These are phyloP conservation scores for Bathynomus jamesi DNA, from an alignment of 1,140 invertebrate species.

Conservation along the genomic window DNA sequence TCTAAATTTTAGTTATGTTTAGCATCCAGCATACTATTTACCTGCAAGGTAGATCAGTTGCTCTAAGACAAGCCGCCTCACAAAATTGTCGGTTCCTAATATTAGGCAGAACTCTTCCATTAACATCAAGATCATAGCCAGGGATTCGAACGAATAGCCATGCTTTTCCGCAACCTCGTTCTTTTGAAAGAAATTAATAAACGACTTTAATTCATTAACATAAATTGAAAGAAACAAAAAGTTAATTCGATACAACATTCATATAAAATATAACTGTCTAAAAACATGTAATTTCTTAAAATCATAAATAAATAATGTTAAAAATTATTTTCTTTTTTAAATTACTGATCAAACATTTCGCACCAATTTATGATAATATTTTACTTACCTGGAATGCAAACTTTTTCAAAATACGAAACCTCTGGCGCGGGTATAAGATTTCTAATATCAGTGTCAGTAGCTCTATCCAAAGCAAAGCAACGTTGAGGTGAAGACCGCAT, in stretches of 20 bases:
- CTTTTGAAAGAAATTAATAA: no score
- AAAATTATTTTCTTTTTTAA: no score
- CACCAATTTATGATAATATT: no score
- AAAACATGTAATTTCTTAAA: no score
- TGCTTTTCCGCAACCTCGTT: slow-evolving; percentile 44
- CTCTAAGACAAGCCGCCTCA: slow-evolving; percentile 45
- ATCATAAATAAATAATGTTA: no score
- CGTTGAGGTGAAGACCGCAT: slow-evolving; percentile 38
- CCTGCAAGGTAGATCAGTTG: slow-evolving; percentile 44
- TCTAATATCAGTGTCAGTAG: slow-evolving; percentile 42
- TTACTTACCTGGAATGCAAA: slow-evolving; percentile 42
- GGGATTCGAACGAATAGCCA: slow-evolving; percentile 50
- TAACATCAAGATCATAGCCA: slow-evolving; percentile 45
- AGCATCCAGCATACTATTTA: no score
- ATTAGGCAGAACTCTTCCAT: slow-evolving; percentile 43
- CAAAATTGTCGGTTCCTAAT: slow-evolving; percentile 44
- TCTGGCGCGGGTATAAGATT: slow-evolving; percentile 42
- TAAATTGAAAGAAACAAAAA: no score
- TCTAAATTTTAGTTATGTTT: no score
- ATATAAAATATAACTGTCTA: no score
- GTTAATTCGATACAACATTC: no score
- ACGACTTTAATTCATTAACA: no score
- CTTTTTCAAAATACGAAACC: slow-evolving; percentile 49
- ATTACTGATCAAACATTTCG: no score
- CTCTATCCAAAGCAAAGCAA: slow-evolving; percentile 45